phyloP scores from a whole-genome alignment of 2,888 invertebrate genomes.

The Habroteleia sp. region DNA sequence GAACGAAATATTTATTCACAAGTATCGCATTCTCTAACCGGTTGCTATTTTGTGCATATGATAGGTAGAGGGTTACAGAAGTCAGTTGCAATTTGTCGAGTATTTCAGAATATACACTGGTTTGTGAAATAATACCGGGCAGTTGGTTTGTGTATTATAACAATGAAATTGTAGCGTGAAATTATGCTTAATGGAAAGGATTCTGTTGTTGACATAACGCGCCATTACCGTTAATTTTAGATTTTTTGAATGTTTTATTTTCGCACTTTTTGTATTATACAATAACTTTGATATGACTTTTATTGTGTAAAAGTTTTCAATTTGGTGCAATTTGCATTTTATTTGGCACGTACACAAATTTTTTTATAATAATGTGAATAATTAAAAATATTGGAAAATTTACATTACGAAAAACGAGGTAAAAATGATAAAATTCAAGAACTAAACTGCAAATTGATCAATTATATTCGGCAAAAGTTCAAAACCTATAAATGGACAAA shows the following conservation, averaged over 20 bases:
- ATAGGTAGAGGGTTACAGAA: slow-evolving; percentile 54
- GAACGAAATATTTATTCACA: slow-evolving; percentile 40
- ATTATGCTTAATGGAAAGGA: slow-evolving; percentile 54
- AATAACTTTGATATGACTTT: slow-evolving; percentile 6
- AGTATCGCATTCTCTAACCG: slow-evolving; percentile 21
- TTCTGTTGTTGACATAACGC: slow-evolving; percentile 46
- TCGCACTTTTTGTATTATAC: neutral
- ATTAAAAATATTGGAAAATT: no score
- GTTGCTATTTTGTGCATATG: slow-evolving; percentile 50
- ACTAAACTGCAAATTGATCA: no score
- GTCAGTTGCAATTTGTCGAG: slow-evolving; percentile 62
- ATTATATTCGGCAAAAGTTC: no score
- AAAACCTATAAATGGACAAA: no score
- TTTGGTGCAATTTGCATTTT: no score
- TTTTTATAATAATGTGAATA: no score
- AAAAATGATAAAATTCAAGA: no score
- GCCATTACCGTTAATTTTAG: slow-evolving; percentile 22
- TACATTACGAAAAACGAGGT: no score
- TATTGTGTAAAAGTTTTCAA: no score
- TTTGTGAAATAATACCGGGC: slow-evolving; percentile 50
- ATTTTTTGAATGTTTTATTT: slow-evolving; percentile 19
- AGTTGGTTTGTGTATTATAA: slow-evolving; percentile 48
- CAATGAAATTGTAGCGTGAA: slow-evolving; percentile 52
- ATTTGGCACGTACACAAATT: no score
- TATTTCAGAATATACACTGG: slow-evolving; percentile 56